phyloP scores from a whole-genome alignment of 2,888 invertebrate genomes.

The Drosophila quasianomalipes region DNA sequence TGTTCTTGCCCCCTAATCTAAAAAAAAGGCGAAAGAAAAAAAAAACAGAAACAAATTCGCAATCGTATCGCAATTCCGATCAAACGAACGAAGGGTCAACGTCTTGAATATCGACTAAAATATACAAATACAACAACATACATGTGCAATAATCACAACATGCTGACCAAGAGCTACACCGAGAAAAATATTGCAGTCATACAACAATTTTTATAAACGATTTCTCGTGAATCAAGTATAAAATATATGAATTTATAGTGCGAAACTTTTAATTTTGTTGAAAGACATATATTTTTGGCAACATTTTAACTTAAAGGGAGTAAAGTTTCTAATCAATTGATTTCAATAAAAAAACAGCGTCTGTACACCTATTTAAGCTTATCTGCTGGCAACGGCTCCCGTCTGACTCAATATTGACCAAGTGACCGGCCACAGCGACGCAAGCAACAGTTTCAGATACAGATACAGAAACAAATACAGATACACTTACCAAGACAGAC shows the following conservation, averaged over 20 bases:
- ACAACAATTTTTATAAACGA: neutral
- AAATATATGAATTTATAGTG: neutral
- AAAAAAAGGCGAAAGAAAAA: conserved; percentile 11
- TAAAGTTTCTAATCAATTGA: neutral
- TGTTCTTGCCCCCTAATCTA: conserved; percentile 62
- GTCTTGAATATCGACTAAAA: conserved; percentile 41
- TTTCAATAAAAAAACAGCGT: conserved; percentile 10
- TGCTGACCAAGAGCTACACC: conserved; percentile 32
- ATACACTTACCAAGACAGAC: conserved; percentile 23
- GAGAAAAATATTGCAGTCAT: neutral
- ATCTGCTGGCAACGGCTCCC: conserved; percentile 33
- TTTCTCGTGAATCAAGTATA: neutral
- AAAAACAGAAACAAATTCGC: conserved; percentile 44
- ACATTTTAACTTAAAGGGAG: neutral
- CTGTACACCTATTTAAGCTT: conserved; percentile 19
- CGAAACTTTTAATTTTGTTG: neutral
- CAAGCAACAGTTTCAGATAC: conserved; percentile 57
- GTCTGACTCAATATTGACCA: conserved; percentile 43
- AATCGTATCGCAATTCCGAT: conserved; percentile 42
- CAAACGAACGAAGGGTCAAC: conserved; percentile 51
- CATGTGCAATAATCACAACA: conserved; percentile 22
- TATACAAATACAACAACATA: conserved; percentile 15
- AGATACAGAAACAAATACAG: conserved; percentile 23
- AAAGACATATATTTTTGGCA: neutral
- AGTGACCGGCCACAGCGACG: conserved; percentile 47